phyloP scores from a whole-genome alignment of 2,888 invertebrate genomes.

The Tuberolachnus salignus region DNA sequence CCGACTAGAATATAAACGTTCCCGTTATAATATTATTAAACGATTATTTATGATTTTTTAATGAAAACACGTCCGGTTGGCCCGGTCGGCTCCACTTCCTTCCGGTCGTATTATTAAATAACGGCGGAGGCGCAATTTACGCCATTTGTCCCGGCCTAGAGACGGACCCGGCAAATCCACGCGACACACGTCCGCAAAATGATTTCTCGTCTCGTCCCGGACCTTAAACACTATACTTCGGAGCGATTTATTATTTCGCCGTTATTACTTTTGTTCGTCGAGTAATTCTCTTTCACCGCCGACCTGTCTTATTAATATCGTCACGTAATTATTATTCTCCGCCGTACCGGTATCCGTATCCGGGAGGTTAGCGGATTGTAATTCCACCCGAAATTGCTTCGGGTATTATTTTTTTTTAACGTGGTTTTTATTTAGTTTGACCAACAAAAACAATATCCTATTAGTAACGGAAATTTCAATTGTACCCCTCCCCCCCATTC shows the following conservation, averaged over 20 bases:
- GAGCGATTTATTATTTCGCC: neutral
- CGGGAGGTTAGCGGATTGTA: too few species aligned
- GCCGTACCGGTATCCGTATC: too few species aligned
- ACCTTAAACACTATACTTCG: neutral
- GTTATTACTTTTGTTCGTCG: neutral
- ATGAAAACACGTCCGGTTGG: slow-evolving; percentile 28
- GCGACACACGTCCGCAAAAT: slow-evolving; percentile 21
- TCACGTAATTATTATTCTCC: too few species aligned
- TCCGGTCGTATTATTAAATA: slow-evolving; percentile 24
- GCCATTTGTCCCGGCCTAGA: neutral
- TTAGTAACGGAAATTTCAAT: too few species aligned
- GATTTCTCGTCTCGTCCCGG: slow-evolving; percentile 2
- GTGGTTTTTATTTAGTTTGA: too few species aligned
- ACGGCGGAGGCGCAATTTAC: neutral
- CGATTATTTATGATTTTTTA: slow-evolving; percentile 25
- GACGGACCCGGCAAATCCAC: neutral
- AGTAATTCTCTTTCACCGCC: too few species aligned
- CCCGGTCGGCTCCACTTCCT: slow-evolving; percentile 2
- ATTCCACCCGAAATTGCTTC: too few species aligned
- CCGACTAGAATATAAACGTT: slow-evolving; percentile 8
- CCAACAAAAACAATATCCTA: too few species aligned
- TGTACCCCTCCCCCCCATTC: too few species aligned
- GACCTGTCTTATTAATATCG: too few species aligned
- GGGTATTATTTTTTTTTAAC: too few species aligned
- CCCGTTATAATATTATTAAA: too few species aligned